Evolutionary conservation across 2,888 invertebrate species (phyloP).

Genomic region (Orthonychiurus folsomi): DNA sequence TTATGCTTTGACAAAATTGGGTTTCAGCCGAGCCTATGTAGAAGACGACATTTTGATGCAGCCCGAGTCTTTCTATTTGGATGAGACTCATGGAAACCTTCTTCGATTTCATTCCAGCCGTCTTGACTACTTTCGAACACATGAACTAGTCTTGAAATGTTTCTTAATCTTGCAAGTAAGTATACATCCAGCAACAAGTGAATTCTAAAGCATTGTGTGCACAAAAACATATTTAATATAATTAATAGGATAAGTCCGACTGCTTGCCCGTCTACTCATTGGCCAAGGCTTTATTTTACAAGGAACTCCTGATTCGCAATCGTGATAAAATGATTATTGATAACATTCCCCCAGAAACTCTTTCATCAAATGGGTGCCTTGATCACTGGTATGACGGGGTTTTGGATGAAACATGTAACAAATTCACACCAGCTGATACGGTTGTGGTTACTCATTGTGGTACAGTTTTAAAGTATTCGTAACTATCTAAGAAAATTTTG

Average conservation of each 20-base stretch:
- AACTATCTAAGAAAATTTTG: background rate
- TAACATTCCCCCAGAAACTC: conserved; percentile 11
- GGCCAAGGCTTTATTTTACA: conserved; percentile 30
- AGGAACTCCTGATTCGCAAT: conserved; percentile 24
- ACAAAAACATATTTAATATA: no score
- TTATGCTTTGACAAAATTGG: no score
- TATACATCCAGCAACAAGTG: no score
- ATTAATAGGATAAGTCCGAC: conserved; percentile 34
- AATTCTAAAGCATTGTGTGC: no score
- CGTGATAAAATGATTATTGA: background rate
- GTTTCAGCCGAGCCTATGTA: conserved; percentile 25
- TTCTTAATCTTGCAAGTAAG: conserved; percentile 17
- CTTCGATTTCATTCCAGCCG: conserved; percentile 33
- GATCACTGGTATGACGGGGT: conserved; percentile 32
- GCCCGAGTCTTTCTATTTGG: conserved; percentile 26
- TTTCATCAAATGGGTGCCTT: no score
- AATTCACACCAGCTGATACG: conserved; percentile 23
- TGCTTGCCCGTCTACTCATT: conserved; percentile 29
- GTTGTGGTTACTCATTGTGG: conserved; percentile 31
- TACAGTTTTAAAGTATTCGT: background rate
- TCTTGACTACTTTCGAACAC: conserved; percentile 9
- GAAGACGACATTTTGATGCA: conserved; percentile 36
- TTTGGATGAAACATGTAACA: conserved; percentile 21
- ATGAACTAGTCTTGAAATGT: conserved; percentile 14
- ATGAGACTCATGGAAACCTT: conserved; percentile 23